Percentiles rank a stretch among this genome's conserved stretches.
Evolutionary conservation across 2,113 vertebrate genomes (phyloP).

Genomic region (human (Homo sapiens)): GRCh38 chr17:44027501-44028000

Average conservation of each 20-base stretch:
- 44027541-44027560: no score
- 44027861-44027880: not conserved
- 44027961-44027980: not conserved
- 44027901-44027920: no score
- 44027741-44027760: not conserved
- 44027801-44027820: not conserved
- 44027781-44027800: not conserved
- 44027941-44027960: no score
- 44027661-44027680: not conserved
- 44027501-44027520: no score
- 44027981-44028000: not conserved
- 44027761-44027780: not conserved
- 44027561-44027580: no score
- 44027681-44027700: not conserved
- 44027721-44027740: not conserved
- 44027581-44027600: no score
- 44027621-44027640: no score
- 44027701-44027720: not conserved
- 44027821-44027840: not conserved
- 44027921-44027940: no score
- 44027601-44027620: no score
- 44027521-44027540: no score
- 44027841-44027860: constrained; percentile 5
- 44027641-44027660: not conserved
- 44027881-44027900: not conserved